A percentile compares a stretch with the other conserved stretches of the same genome.
These are phyloP conservation scores for Myiagra hebetior DNA, from an alignment of 2,113 vertebrate species.

Conservation along the genomic window DNA sequence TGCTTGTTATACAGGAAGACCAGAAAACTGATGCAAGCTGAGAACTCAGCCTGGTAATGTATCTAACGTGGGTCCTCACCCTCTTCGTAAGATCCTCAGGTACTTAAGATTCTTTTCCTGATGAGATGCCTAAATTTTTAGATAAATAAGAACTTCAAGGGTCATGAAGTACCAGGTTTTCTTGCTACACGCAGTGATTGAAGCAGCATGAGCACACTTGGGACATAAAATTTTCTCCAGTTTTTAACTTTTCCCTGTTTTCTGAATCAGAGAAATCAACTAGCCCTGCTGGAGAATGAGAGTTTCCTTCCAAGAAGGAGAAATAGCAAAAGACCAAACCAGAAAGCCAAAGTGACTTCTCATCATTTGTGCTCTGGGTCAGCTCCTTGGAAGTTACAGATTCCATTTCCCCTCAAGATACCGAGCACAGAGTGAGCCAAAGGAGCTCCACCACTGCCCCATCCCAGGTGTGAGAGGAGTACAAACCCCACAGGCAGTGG, in stretches of 20 bases:
- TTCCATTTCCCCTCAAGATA: background rate
- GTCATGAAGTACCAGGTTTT: background rate
- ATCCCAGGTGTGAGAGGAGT: background rate
- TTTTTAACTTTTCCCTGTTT: background rate
- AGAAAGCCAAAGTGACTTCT: background rate
- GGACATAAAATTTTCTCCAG: background rate
- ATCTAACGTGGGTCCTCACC: background rate
- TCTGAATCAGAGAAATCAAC: background rate
- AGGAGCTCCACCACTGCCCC: background rate
- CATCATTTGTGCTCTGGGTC: background rate
- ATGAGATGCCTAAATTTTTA: background rate
- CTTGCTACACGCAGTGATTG: background rate
- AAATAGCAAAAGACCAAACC: background rate
- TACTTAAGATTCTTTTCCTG: background rate
- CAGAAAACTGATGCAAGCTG: background rate
- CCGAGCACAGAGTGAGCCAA: background rate
- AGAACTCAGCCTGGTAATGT: background rate
- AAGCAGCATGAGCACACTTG: background rate
- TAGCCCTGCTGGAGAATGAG: background rate
- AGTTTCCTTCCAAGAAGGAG: background rate
- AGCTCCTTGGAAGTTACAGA: background rate
- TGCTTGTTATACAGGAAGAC: background rate
- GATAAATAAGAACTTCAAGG: background rate
- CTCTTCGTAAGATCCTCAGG: background rate
- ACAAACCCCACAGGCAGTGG: accelerated